Evolutionary conservation across 2,113 vertebrate genomes (phyloP).

Genomic region (Phrynosoma platyrhinos): DNA sequence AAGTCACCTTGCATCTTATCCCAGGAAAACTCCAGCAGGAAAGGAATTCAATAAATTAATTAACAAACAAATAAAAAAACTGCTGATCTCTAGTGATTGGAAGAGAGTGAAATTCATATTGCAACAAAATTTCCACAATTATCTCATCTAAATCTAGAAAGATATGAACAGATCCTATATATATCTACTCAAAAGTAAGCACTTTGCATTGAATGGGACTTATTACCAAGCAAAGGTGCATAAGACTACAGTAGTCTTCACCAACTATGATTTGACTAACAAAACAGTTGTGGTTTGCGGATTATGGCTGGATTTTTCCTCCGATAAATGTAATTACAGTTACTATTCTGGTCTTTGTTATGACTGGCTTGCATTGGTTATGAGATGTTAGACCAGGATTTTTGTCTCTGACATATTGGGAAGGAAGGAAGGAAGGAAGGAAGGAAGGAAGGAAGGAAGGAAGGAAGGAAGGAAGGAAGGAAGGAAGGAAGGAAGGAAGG

Average conservation of each 20-base stretch:
- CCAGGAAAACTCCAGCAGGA: too few species aligned
- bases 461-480: background rate
- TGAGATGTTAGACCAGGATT: background rate
- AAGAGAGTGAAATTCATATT: too few species aligned
- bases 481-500: background rate
- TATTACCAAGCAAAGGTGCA: too few species aligned
- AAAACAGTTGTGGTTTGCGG: background rate
- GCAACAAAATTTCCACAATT: background rate
- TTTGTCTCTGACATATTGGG: slow-evolving; percentile 5
- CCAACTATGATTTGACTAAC: background rate
- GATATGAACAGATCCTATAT: background rate
- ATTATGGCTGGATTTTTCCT: background rate
- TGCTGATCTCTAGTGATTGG: too few species aligned
- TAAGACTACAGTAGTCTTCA: background rate
- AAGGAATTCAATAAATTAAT: too few species aligned
- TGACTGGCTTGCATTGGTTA: slow-evolving; percentile 23
- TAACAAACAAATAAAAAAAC: too few species aligned
- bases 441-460: background rate
- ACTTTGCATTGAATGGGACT: too few species aligned
- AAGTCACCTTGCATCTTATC: too few species aligned
- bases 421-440: background rate
- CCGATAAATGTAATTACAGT: slow-evolving; percentile 13
- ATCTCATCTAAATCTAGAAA: background rate
- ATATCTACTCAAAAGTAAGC: background rate
- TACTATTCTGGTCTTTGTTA: slow-evolving; percentile 28